phyloP scores from a whole-genome alignment of 2,797 vertebrate genomes.

The Dermochelys coriacea region DNA sequence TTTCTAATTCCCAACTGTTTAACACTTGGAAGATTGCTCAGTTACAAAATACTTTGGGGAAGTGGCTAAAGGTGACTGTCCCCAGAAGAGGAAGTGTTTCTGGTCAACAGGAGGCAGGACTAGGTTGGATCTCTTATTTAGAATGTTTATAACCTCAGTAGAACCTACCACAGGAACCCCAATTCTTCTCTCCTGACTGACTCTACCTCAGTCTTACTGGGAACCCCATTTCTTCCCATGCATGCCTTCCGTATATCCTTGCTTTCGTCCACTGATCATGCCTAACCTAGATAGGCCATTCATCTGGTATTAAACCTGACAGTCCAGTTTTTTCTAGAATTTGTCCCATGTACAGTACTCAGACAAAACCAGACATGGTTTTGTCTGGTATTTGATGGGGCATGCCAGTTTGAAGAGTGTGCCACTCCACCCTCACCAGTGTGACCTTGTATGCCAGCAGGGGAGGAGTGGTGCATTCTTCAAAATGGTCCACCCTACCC shows the following conservation, averaged over 20 bases:
- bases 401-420: background rate
- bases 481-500: background rate
- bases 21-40: background rate
- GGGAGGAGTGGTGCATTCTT: background rate
- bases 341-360: background rate
- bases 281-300: background rate
- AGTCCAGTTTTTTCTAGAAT: background rate
- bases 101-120: background rate
- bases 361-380: too few species aligned
- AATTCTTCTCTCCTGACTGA: background rate
- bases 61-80: background rate
- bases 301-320: background rate
- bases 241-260: background rate
- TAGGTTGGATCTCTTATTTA: background rate
- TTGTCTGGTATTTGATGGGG: background rate
- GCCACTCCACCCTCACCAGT: too few species aligned
- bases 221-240: background rate
- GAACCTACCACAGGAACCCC: background rate
- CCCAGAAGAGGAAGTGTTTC: constrained; percentile 1
- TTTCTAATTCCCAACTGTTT: background rate
- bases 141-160: background rate
- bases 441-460: too few species aligned
- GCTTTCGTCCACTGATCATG: background rate
- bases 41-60: background rate
- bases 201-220: background rate